Evolutionary conservation across 1,140 invertebrate genomes (phyloP), one percentile per base, ranked within the genome.

Genomic region (Notospermus geniculatus): DNA sequence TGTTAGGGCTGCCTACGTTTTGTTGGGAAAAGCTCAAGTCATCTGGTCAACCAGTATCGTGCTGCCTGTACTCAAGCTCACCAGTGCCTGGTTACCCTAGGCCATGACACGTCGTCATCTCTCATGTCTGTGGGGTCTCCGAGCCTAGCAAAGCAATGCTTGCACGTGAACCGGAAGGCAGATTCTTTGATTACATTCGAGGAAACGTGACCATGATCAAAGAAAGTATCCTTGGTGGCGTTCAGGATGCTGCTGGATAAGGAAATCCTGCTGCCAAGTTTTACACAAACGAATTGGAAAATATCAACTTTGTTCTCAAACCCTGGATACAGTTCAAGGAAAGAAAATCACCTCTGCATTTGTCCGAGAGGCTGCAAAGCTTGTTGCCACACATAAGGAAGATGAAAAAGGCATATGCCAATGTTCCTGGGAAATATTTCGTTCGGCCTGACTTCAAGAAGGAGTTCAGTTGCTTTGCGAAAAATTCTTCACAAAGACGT

Each of bases 231-330:
- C n/a, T 50, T 50, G n/a, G 19, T 23, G n/a, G 25, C n/a, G 25
- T 50, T 7, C n/a, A n/a, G 5, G n/a, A 9, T 4, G 46, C 46
- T 50, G n/a, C 46, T 23, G 46, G 46, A n/a, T 50, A 7, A 27
- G 46, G 46, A 23, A 23, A 19, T 9, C 46, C 46, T 9, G 5
- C 46, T 7, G 25, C n/a, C 9, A 50, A 50, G 25, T 50, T 7
- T n/a, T 50, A 50, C 46, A 50, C 46, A 19, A 50, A 50, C n/a
- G 25, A 23, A 50, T 50, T n/a, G 25, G 46, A 50, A 50, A 50
- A n/a, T n/a, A n/a, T 27, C 19, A 50, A 50, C n/a, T 19, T 27
- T 50, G 25, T 23, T 19, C 25, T 50, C 4, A 50, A 27, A n/a
- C n/a, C 19, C 9, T 50, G 46, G 46, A 5, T 27, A n/a, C 5